Percentiles rank a stretch among this genome's conserved stretches.
These are phyloP conservation scores for Bos javanicus DNA, from an alignment of 2,113 vertebrate genomes.

Conservation along the genomic window DNA sequence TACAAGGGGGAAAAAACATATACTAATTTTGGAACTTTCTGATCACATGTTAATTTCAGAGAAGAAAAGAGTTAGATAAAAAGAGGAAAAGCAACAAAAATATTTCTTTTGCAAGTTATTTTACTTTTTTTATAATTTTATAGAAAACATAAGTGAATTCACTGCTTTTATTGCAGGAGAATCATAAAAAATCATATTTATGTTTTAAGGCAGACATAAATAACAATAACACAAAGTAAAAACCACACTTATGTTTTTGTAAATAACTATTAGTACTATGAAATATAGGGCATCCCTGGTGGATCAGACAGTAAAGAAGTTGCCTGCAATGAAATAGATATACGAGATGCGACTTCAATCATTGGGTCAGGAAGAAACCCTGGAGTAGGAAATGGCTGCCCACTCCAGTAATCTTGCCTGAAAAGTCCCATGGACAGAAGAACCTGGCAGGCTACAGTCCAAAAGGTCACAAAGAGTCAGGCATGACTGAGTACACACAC, in stretches of 20 bases:
- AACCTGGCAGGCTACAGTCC: background rate
- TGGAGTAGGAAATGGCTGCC: background rate
- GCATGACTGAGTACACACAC: background rate
- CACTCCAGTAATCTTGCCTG: background rate
- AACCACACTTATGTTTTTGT: background rate
- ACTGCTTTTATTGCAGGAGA: background rate
- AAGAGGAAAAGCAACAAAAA: background rate
- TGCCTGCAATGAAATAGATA: background rate
- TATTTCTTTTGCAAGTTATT: background rate
- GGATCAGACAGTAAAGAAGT: background rate
- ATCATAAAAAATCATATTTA: background rate
- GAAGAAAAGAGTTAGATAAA: background rate
- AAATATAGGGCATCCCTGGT: background rate
- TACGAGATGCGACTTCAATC: fast-evolving
- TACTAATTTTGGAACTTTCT: background rate
- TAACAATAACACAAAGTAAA: background rate
- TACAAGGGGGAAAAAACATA: background rate
- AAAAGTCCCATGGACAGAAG: background rate
- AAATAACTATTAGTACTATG: background rate
- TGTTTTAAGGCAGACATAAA: background rate
- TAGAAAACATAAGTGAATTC: background rate
- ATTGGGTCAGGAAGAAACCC: background rate
- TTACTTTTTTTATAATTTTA: background rate
- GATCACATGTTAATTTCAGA: background rate
- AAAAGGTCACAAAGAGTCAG: background rate